These are phyloP conservation scores for Oscheius myriophilus DNA, from an alignment of 2,888 invertebrate species.

Conservation along the genomic window DNA sequence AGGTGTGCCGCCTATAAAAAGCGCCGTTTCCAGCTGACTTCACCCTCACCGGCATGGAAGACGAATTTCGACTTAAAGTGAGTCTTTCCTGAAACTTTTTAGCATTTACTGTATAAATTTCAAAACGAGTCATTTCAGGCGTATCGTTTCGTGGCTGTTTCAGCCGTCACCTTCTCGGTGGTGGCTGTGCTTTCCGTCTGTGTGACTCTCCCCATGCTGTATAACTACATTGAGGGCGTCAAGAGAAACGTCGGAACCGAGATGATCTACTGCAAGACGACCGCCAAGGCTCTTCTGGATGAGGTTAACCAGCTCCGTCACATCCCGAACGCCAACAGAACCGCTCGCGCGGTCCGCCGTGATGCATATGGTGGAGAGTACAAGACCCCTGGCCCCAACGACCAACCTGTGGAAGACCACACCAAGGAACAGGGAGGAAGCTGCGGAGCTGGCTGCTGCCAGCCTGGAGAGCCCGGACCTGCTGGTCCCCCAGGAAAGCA, in stretches of 20 bases:
- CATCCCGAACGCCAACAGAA: constrained; percentile 34
- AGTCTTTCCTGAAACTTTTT: no score
- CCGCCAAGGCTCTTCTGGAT: constrained; percentile 10
- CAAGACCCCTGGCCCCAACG: constrained; percentile 58
- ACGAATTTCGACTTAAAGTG: no score
- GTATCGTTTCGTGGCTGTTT: constrained; percentile 55
- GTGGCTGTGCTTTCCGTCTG: constrained; percentile 54
- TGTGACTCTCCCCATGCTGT: constrained; percentile 55
- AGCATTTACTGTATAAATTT: no score
- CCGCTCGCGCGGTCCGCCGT: constrained; percentile 32
- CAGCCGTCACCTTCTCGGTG: constrained; percentile 55
- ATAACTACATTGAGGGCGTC: constrained; percentile 54
- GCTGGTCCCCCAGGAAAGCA: constrained; percentile 36
- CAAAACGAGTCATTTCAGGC: constrained; percentile 26
- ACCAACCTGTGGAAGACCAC: constrained; percentile 56
- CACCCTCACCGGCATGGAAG: no score
- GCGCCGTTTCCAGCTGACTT: no score
- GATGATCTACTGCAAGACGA: constrained; percentile 46
- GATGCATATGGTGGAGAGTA: constrained; percentile 43
- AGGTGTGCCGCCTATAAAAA: no score
- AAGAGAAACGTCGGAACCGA: constrained; percentile 53
- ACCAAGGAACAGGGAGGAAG: constrained; percentile 45
- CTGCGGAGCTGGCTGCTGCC: constrained; percentile 63
- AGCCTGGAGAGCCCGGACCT: constrained; percentile 60
- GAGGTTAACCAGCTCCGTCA: constrained; percentile 8